Conservation (phyloP, 2,113 vertebrate species). For the Recurvirostra avosetta region DNA sequence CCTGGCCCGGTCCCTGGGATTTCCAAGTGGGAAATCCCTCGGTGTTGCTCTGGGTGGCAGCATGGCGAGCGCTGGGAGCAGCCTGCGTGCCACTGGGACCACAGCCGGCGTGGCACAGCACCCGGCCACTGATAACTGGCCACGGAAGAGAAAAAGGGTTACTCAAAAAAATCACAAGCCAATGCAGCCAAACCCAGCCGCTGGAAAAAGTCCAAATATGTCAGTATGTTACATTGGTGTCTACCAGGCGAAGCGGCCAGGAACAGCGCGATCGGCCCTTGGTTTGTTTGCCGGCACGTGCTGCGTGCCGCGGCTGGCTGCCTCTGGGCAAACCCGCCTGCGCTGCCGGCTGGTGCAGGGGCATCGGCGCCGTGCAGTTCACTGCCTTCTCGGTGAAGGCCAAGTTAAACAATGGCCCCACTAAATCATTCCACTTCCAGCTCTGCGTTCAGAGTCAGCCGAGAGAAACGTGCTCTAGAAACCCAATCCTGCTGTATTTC, state of each 20-base stretch:
- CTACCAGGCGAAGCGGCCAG: neutral
- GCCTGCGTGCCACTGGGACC: neutral
- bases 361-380: accelerated
- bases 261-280: accelerated
- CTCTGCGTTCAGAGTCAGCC: neutral
- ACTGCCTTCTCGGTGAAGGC: accelerated
- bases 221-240: neutral
- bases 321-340: no score
- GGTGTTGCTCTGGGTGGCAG: neutral
- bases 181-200: neutral
- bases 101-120: neutral
- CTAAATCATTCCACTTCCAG: neutral
- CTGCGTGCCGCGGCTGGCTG: neutral
- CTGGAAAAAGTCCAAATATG: neutral
- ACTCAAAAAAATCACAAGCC: neutral
- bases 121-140: neutral
- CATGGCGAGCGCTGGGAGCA: neutral
- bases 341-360: neutral
- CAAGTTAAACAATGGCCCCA: neutral
- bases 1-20: neutral
- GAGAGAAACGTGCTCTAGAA: neutral
- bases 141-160: neutral
- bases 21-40: neutral
- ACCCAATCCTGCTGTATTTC: neutral
- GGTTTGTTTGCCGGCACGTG: neutral